Evolutionary conservation across 2,113 vertebrate genomes (phyloP).

Genomic region (Chiloscyllium plagiosum): DNA sequence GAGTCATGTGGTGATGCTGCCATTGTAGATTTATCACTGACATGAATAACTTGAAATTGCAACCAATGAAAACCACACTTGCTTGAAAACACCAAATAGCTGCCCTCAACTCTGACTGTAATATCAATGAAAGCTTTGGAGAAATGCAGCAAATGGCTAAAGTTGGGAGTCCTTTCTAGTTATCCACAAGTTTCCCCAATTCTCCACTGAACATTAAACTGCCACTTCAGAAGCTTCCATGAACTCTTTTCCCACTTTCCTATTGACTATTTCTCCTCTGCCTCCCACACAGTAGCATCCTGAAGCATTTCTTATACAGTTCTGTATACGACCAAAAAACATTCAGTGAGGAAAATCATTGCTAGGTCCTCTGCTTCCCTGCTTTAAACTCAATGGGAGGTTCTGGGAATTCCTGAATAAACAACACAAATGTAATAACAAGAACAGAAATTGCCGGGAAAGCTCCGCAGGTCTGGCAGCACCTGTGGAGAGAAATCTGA

Average conservation of each 20-base stretch:
- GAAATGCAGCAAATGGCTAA: background rate
- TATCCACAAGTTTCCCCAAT: too few species aligned
- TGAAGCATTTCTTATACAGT: background rate
- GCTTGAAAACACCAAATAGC: background rate
- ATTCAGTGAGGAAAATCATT: background rate
- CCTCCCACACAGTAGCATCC: background rate
- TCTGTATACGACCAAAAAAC: background rate
- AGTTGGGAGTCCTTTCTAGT: background rate
- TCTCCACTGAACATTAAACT: background rate
- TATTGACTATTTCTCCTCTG: background rate
- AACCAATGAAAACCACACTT: background rate
- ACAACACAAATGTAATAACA: too few species aligned
- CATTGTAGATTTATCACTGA: background rate
- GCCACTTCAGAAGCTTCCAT: background rate
- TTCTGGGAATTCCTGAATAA: background rate
- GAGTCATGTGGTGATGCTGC: background rate
- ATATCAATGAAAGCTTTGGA: background rate
- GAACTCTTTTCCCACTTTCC: background rate
- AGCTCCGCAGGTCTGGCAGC: too few species aligned
- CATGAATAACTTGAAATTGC: background rate
- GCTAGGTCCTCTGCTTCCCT: background rate
- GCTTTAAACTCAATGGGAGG: background rate
- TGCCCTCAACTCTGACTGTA: background rate
- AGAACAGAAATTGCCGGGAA: too few species aligned
- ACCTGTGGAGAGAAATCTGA: too few species aligned